Evolutionary conservation across 2,888 invertebrate species (phyloP).

Genomic region (Orthosia gracilis): DNA sequence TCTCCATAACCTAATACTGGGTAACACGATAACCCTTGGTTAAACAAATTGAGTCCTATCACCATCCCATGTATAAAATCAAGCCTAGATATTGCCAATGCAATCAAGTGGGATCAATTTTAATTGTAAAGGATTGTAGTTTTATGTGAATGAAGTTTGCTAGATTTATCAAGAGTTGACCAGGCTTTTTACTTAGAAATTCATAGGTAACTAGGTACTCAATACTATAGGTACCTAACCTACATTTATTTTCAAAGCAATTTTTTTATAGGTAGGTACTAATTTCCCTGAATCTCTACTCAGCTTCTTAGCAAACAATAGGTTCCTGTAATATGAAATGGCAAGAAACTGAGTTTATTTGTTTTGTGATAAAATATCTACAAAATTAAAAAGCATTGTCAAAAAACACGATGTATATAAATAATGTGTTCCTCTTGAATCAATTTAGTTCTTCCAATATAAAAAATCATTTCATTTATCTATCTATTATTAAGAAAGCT

Average conservation of each 20-base stretch:
- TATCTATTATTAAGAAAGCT: conserved; percentile 34
- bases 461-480: background rate
- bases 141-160: conserved; percentile 28
- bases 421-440: conserved; percentile 9
- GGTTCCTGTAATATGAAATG: background rate
- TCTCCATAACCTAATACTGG: background rate
- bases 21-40: background rate
- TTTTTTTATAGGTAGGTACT: background rate
- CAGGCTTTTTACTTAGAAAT: conserved; percentile 1
- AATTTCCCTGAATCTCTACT: background rate
- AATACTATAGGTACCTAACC: no score
- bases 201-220: background rate
- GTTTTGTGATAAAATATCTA: conserved; percentile 6
- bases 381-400: background rate
- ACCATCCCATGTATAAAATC: conserved; percentile 16
- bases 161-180: conserved; percentile 14
- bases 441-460: conserved; percentile 36
- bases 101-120: conserved; percentile 65
- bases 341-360: background rate
- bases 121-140: conserved; percentile 34
- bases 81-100: conserved; percentile 36
- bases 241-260: background rate
- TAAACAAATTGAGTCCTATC: conserved; percentile 1
- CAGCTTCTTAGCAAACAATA: background rate
- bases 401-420: background rate